These are phyloP conservation scores for Andrena cerasifolii DNA, from an alignment of 1,140 invertebrate species.

Conservation along the genomic window DNA sequence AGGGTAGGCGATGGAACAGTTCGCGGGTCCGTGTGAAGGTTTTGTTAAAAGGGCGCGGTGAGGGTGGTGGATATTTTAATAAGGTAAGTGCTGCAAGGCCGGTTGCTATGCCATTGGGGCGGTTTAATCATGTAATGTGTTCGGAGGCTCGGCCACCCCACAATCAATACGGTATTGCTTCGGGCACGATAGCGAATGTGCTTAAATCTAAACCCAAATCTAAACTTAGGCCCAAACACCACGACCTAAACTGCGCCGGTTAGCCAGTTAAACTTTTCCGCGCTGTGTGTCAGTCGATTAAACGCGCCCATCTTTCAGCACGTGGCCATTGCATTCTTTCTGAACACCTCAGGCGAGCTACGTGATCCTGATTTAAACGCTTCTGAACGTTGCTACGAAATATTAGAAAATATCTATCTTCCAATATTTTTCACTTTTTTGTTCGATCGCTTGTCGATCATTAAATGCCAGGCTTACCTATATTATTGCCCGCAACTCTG, in stretches of 20 bases:
- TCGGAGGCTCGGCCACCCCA: slow-evolving; percentile 76
- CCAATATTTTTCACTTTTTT: too few species aligned
- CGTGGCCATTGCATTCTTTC: background rate
- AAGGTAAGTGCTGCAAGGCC: slow-evolving; percentile 82
- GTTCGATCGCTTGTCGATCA: too few species aligned
- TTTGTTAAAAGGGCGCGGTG: slow-evolving; percentile 71
- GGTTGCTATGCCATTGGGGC: slow-evolving; percentile 72
- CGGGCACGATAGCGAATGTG: slow-evolving; percentile 75
- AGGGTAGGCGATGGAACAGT: slow-evolving; percentile 51
- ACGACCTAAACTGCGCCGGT: slow-evolving; percentile 13
- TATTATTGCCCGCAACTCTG: too few species aligned
- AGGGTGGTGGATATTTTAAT: slow-evolving; percentile 81
- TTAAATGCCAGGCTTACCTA: too few species aligned
- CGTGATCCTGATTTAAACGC: background rate
- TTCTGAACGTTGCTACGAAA: background rate
- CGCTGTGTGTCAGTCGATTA: background rate
- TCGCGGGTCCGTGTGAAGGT: slow-evolving; percentile 55
- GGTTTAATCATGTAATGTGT: slow-evolving; percentile 83
- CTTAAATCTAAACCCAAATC: slow-evolving; percentile 75
- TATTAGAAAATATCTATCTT: too few species aligned
- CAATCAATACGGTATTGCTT: slow-evolving; percentile 82
- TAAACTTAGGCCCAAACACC: slow-evolving; percentile 42
- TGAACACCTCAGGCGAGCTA: too few species aligned
- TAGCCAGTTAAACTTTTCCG: background rate
- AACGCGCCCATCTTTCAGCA: background rate